A percentile compares a stretch with the other conserved stretches of the same genome.
phyloP scores from a whole-genome alignment of 2,797 vertebrate species.

The Lepilemur septentrionalis region DNA sequence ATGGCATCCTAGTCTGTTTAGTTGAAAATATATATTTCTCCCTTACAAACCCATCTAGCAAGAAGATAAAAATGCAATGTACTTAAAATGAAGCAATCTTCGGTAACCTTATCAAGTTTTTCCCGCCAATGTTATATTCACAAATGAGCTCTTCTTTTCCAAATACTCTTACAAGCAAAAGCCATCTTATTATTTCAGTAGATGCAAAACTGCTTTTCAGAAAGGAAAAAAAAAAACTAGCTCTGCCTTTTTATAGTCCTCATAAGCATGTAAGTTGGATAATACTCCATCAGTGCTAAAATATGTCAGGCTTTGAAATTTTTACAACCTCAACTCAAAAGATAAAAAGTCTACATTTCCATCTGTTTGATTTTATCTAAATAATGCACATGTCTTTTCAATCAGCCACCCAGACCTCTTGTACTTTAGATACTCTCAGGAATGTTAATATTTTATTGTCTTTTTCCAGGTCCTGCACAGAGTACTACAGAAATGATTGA shows the following conservation, averaged over 20 bases:
- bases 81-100: background rate
- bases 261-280: background rate
- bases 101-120: background rate
- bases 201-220: background rate
- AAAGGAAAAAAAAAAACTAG: background rate
- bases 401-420: background rate
- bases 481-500: background rate
- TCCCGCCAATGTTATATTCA: background rate
- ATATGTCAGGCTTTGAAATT: background rate
- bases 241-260: background rate
- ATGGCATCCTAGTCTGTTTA: background rate
- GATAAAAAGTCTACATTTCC: background rate
- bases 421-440: background rate
- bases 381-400: conserved; percentile 23
- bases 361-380: conserved; percentile 18
- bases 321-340: background rate
- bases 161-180: background rate
- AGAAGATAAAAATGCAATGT: background rate
- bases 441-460: conserved; percentile 43
- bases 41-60: background rate
- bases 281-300: background rate
- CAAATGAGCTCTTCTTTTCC: background rate
- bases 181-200: background rate
- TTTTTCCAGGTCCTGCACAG: background rate
- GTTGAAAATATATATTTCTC: background rate